phyloP scores from a whole-genome alignment of 92 coral and sea anemone species.

The Metridium senile region DNA sequence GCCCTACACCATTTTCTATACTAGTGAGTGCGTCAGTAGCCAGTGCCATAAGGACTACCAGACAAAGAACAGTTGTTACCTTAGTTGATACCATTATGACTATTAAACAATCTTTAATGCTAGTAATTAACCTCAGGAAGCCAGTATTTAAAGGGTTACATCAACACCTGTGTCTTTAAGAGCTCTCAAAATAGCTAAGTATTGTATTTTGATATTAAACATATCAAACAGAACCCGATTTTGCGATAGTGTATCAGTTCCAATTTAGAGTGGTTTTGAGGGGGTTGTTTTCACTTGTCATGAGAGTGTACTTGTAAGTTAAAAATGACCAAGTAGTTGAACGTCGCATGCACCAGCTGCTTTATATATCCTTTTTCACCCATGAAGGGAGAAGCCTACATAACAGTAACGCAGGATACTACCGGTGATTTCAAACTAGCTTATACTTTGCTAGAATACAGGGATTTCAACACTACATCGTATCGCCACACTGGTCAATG shows the following conservation, averaged over 20 bases:
- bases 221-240: background rate
- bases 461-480: no score
- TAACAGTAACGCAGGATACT: no score
- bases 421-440: no score
- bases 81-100: background rate
- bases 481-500: no score
- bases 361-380: no score
- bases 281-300: background rate
- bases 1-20: background rate
- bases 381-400: no score
- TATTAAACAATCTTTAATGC: background rate
- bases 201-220: background rate
- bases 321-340: background rate
- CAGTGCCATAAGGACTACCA: background rate
- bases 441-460: no score
- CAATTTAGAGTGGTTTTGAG: background rate
- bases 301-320: background rate
- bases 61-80: background rate
- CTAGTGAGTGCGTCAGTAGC: background rate
- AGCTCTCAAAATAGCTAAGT: background rate
- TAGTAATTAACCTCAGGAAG: background rate
- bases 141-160: background rate
- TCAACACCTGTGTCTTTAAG: background rate
- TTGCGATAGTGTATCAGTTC: background rate
- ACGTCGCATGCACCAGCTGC: no score